Base-by-base conservation (phyloP, 2,113 vertebrate species). In the Brachypodius melanocephalos region DNA sequence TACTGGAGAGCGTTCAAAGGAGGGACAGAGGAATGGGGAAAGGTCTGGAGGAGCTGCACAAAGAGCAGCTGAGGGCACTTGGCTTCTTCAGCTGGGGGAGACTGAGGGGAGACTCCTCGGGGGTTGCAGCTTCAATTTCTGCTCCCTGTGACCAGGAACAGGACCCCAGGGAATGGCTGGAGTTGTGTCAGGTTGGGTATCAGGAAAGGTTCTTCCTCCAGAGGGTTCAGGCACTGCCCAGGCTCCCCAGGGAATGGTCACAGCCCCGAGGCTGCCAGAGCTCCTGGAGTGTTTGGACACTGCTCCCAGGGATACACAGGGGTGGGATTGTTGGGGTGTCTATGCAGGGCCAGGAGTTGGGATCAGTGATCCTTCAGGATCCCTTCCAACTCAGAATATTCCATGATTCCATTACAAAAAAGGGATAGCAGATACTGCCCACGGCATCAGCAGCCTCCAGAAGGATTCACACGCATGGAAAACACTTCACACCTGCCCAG, bases 1-100 rank as follows among this genome's bases (percentile, higher is more conserved):
- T n/a, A 3, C 0, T 8, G 17, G 38, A 5, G 55, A 54, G n/a
- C 0, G 21, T 13, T 28, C n/a, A 38, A 19, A 77, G 46, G 6
- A 45, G 21, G 45, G 62, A 45, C 54, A 68, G 2, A 1, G 84
- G 38, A 28, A 46, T 8, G 28, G 63, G 55, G 40, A 43, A 62
- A 26, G 63, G 63, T 16, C 46, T 77, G 84, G 18, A 61, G 55
- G 38, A 36, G 67, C 8, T 1, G 1, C 46, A 31, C 25, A 8
- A 21, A 28, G 67, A 77, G 72, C 36, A 59, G 52, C 45, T 68
- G 46, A 68, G 45, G 45, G 32, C 36, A 43, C 32, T 29, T 1
- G 31, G 46, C 6, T n/a, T 22, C 36, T 17, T 21, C 58, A 51
- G 58, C 21, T 25, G 18, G 48, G n/a, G 32, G 32, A 61, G 49